phyloP scores from a whole-genome alignment of 2,113 vertebrate genomes.

The Cephalopterus ornatus region DNA sequence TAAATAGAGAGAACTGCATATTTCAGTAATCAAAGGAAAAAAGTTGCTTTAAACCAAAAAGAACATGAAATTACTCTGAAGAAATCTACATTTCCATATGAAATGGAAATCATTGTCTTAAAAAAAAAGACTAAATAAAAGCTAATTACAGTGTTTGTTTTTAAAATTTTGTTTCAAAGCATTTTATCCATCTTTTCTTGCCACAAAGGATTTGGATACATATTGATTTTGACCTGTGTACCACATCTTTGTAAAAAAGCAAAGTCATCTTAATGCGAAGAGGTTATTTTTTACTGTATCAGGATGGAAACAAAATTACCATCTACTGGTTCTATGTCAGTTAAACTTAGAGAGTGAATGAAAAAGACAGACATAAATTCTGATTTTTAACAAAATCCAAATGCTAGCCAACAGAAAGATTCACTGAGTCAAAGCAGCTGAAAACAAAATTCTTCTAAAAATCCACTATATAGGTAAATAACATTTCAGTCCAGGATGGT shows the following conservation, averaged over 20 bases:
- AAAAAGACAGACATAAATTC: conserved; percentile 27
- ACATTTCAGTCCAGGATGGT: background rate
- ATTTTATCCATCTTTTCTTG: conserved; percentile 56
- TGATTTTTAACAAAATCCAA: conserved; percentile 40
- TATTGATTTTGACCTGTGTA: conserved; percentile 58
- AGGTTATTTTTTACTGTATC: conserved; percentile 66
- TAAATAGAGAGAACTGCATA: conserved; percentile 62
- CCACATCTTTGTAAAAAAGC: conserved; percentile 59
- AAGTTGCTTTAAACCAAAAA: conserved; percentile 68
- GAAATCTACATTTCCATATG: conserved; percentile 63
- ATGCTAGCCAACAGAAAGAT: background rate
- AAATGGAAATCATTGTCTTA: conserved; percentile 69
- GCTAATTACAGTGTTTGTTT: conserved; percentile 64
- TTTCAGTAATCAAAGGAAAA: conserved; percentile 68
- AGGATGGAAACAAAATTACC: conserved; percentile 55
- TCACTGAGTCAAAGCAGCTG: conserved; percentile 9
- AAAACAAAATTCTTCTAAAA: conserved; percentile 43
- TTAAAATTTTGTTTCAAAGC: conserved; percentile 65
- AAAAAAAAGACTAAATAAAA: conserved; percentile 68
- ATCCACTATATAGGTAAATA: background rate
- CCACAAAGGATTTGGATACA: conserved; percentile 51
- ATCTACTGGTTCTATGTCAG: conserved; percentile 22
- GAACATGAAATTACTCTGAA: conserved; percentile 64
- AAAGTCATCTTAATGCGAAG: conserved; percentile 64
- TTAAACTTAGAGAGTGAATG: conserved; percentile 37